Evolutionary conservation across 2,797 vertebrate genomes (phyloP), one percentile per base, ranked within the genome.

Genomic region (Streptopelia turtur): DNA sequence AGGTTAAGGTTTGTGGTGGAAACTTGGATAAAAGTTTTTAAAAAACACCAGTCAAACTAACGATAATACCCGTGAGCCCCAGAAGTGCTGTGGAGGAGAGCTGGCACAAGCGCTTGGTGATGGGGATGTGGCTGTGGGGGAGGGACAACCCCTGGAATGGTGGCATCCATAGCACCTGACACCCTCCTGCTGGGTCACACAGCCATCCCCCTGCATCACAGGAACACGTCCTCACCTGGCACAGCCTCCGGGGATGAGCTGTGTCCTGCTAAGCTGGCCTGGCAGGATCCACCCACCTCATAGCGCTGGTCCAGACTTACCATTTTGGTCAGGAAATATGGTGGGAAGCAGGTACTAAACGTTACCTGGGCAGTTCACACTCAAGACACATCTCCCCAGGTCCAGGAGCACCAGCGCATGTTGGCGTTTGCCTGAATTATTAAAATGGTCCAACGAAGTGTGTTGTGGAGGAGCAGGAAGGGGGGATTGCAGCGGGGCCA

Each of bases 201-300:
- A 1, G 35, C n/a, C 5, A 3, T 31, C 13, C 11, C 39, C 15
- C 37, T 1, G 0, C 11, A 5, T 60, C 53, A 16, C 65, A 60
- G 33, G n/a, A 25, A 24, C 41, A 80, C 3, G 1, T 23, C 60
- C 39, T 56, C 15, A 23, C 27, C 55, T 28, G 23, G 56, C n/a
- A 59, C 56, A 35, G 80, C 16, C 25, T 13, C 13, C 0, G 0
- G 30, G 18, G 2, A 28, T 21, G 59, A 66, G 28, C 25, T 2
- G 1, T 25, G 53, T 43, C 50, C 76, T 56, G 20, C n/a, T 57
- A 59, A 59, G 21, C 50, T 21, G 39, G 37, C 12, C 30, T 76
- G 45, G 56, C 33, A 81, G 31, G 49, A 41, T 37, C 33, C 8
- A 4, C 25, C 43, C 30, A 41, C 12, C 17, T 14, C 56, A 41